A percentile compares a stretch with the other conserved stretches of the same genome.
These are phyloP conservation scores for Chelidonichthys spinosus DNA, from an alignment of 2,797 vertebrate genomes.

Conservation along the genomic window DNA sequence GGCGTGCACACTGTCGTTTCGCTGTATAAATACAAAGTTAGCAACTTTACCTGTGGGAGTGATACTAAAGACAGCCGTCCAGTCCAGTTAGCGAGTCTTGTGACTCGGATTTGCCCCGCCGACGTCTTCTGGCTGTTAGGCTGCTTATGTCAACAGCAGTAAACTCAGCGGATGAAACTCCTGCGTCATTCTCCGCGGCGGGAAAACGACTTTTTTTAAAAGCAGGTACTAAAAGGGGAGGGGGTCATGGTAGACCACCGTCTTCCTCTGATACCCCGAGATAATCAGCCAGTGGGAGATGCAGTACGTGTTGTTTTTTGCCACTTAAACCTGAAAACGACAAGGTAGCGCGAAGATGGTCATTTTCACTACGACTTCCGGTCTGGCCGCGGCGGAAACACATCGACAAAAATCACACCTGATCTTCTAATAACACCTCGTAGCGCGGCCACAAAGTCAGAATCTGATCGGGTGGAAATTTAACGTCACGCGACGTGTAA, in stretches of 20 bases:
- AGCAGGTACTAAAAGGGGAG: fast-evolving
- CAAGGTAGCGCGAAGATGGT: background rate
- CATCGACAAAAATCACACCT: fast-evolving
- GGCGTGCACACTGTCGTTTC: too few species aligned
- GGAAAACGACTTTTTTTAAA: background rate
- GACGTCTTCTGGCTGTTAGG: conserved; percentile 25
- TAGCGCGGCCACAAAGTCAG: background rate
- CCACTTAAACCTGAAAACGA: background rate
- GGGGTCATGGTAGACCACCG: fast-evolving
- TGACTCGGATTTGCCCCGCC: conserved; percentile 67
- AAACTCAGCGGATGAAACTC: conserved; percentile 39
- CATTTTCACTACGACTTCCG: conserved; percentile 29
- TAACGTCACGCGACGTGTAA: background rate
- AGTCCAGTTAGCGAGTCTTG: conserved; percentile 51
- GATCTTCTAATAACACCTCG: too few species aligned
- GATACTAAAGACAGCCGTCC: background rate
- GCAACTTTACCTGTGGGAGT: conserved; percentile 43
- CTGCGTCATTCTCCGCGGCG: conserved; percentile 52
- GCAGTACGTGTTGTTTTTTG: conserved; percentile 19
- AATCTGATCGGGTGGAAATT: background rate
- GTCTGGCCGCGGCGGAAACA: fast-evolving
- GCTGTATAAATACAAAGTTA: too few species aligned
- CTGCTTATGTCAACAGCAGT: conserved; percentile 64
- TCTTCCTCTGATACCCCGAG: fast-evolving
- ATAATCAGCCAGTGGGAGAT: background rate